Percentiles rank a stretch among this genome's conserved stretches.
phyloP scores from a whole-genome alignment of 2,888 invertebrate species.

The Nephrotoma flavescens region DNA sequence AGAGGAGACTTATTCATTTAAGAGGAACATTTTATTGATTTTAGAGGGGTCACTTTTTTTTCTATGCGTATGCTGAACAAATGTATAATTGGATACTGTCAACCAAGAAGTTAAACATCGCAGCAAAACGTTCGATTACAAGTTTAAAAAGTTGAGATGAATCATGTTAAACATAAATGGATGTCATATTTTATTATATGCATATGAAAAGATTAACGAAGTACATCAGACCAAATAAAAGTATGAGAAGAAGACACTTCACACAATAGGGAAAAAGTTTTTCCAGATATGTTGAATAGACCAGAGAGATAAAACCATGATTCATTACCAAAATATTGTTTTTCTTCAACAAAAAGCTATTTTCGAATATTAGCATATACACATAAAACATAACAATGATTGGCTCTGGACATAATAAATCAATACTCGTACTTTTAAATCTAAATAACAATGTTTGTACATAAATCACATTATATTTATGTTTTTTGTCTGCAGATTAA shows the following conservation, averaged over 20 bases:
- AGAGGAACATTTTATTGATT: too few species aligned
- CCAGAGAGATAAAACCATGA: background rate
- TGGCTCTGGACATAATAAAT: background rate
- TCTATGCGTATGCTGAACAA: too few species aligned
- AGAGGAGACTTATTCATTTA: too few species aligned
- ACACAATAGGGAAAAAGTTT: background rate
- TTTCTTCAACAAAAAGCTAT: background rate
- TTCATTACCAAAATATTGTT: background rate
- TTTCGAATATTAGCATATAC: background rate
- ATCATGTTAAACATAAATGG: too few species aligned
- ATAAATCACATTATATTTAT: background rate
- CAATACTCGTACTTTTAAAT: background rate
- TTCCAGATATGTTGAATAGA: background rate
- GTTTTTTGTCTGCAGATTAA: background rate
- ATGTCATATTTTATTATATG: too few species aligned
- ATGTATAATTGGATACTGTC: too few species aligned
- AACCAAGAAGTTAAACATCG: too few species aligned
- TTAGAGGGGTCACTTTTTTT: too few species aligned
- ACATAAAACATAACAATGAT: background rate
- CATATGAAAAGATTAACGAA: too few species aligned
- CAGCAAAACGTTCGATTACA: too few species aligned
- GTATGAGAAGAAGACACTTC: background rate
- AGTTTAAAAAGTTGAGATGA: too few species aligned
- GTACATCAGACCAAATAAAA: too few species aligned
- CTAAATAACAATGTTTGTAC: background rate